Evolutionary conservation across 2,113 vertebrate species (phyloP).

Genomic region (Chascanopsetta lugubris): DNA sequence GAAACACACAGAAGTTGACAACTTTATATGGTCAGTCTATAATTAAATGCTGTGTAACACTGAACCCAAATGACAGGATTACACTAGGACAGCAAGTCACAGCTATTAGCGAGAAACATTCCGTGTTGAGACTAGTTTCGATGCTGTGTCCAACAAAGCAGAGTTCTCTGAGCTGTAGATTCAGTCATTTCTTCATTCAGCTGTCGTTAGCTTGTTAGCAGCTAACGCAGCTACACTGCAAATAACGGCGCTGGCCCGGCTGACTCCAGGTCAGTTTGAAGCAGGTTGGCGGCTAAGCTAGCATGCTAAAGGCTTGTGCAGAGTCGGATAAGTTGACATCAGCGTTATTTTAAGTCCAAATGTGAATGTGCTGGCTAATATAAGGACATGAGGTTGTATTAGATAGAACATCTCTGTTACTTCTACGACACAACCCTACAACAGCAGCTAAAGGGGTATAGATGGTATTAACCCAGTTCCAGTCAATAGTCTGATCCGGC

Average conservation of each 20-base stretch:
- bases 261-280: conserved; percentile 39
- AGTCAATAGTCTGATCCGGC: conserved; percentile 55
- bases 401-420: rapidly evolving
- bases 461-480: conserved; percentile 8
- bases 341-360: conserved; percentile 18
- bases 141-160: neutral
- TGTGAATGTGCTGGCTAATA: neutral
- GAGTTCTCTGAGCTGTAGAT: neutral
- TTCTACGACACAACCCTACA: rapidly evolving
- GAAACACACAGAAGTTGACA: neutral
- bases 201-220: conserved; percentile 42
- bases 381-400: neutral
- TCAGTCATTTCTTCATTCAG: conserved; percentile 3
- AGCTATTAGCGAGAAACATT: neutral
- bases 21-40: neutral
- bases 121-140: neutral
- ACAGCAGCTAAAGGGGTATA: neutral
- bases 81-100: too few relatives aligned
- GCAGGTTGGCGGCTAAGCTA: conserved; percentile 23
- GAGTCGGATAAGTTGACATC: too few relatives aligned
- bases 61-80: neutral
- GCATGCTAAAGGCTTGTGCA: conserved; percentile 11
- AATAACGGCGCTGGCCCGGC: neutral
- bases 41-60: conserved; percentile 13
- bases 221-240: conserved; percentile 35